Base-by-base conservation (phyloP, 2,888 invertebrate species). In the Mimumesa dahlbomi region DNA sequence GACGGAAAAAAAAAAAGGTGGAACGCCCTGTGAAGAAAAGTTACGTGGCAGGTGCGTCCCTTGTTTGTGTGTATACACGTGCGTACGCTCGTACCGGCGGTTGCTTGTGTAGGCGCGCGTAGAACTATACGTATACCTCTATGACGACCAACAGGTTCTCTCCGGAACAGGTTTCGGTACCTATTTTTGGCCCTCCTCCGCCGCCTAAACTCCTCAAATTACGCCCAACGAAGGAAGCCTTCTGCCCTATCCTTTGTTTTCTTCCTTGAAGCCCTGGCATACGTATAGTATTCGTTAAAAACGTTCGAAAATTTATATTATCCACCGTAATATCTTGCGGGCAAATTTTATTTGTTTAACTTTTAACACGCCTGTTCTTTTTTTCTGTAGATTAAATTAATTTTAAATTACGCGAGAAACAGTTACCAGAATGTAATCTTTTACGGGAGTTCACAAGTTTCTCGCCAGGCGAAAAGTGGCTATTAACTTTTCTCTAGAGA, bases 21-120 rank as follows among this genome's bases (percentile, higher is more conserved):
- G 75, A 73, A 69, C 75, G 63, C 50, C 54, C 50, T 36, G 65
- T 64, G 53, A 73, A 67, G 73, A 79, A 73, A 77, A 81, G 78
- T 78, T 78, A 79, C 79, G 67, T 74, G 73, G 71, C 81, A 81
- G 81, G 81, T 81, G 78, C 57, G 81, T 76, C 72, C 66, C 22
- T 43, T 50, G 16, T 58, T 49, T 7, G 13, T 42, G 22, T 40
- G 34, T 31, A 59, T 34, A 34, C 40, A 18, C 52, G 43, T 34
- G 42, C 49, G 46, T 34, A 14, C 25, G 4, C 6, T 6, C 29
- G 9, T 29, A 6, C 22, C 1, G 18, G 4, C 13, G 7, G 18
- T 4, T 25, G n/a, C 16, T 2, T 13, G 11, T 29, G 59, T 59
- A 38, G 46, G 11, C 52, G 38, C 18, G 16, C 13, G 61, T 22